phyloP scores from a whole-genome alignment of 2,888 invertebrate genomes.

The Drosophila macrospina region DNA sequence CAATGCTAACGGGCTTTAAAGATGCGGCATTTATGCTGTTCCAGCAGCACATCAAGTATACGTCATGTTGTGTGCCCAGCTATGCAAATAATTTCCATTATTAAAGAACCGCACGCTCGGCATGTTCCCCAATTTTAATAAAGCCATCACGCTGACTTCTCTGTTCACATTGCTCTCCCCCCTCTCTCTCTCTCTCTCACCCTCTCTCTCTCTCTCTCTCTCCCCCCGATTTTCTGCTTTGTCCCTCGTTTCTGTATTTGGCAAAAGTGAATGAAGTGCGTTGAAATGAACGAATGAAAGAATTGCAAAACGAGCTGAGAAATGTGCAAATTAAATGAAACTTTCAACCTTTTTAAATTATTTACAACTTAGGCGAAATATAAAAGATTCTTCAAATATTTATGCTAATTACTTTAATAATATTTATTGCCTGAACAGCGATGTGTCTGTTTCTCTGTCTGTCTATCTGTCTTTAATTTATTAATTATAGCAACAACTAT shows the following conservation, averaged over 20 bases:
- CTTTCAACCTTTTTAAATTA: too few relatives aligned
- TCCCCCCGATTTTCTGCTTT: not conserved
- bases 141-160: conserved; percentile 27
- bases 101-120: conserved; percentile 38
- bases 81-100: conserved; percentile 52
- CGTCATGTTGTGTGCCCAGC: conserved; percentile 50
- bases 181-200: too few relatives aligned
- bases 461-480: too few relatives aligned
- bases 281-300: conserved; percentile 3
- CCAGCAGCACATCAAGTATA: conserved; percentile 47
- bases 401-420: too few relatives aligned
- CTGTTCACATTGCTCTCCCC: not conserved
- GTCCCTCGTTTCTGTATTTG: not conserved
- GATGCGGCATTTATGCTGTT: conserved; percentile 16
- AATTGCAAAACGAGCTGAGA: not conserved
- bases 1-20: conserved; percentile 22
- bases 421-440: too few relatives aligned
- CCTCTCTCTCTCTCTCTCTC: too few relatives aligned
- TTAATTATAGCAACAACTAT: too few relatives aligned
- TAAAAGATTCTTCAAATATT: too few relatives aligned
- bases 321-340: not conserved
- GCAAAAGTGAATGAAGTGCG: not conserved
- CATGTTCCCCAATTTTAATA: conserved; percentile 35
- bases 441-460: too few relatives aligned
- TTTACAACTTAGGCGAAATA: too few relatives aligned